These are phyloP conservation scores for Megaceryle maxima DNA, from an alignment of 2,113 vertebrate genomes.

Conservation along the genomic window DNA sequence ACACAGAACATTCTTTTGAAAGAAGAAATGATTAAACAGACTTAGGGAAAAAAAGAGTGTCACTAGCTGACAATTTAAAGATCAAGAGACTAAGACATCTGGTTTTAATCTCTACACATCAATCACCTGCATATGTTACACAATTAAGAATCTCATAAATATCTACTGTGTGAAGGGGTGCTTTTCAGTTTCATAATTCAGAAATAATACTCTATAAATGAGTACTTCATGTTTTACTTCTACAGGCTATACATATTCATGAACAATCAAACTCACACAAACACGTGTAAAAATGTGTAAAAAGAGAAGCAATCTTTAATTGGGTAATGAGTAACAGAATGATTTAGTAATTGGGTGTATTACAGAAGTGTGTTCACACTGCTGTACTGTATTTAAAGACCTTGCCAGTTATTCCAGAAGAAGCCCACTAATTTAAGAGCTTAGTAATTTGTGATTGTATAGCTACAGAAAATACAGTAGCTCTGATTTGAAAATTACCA, in stretches of 20 bases:
- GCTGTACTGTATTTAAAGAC: background rate
- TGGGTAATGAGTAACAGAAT: background rate
- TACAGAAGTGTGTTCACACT: background rate
- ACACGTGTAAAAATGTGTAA: background rate
- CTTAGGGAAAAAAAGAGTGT: background rate
- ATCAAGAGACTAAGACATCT: constrained; percentile 57
- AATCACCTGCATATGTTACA: constrained; percentile 52
- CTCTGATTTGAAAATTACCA: constrained; percentile 42
- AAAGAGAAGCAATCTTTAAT: background rate
- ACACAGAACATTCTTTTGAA: background rate
- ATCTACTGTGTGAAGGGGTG: constrained; percentile 28
- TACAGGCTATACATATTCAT: background rate
- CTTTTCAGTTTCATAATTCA: constrained; percentile 59
- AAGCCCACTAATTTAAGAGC: background rate
- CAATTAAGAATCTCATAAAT: constrained; percentile 68
- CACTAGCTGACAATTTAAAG: constrained; percentile 46
- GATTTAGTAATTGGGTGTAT: background rate
- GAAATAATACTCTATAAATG: constrained; percentile 23
- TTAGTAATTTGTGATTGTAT: constrained; percentile 26
- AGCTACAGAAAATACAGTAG: constrained; percentile 25
- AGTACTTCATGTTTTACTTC: constrained; percentile 29
- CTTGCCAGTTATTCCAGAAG: background rate
- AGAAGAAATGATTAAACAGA: constrained; percentile 37
- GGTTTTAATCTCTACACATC: constrained; percentile 68
- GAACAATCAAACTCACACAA: background rate